Conservation (phyloP, 2,888 invertebrate species). For the Acleris holmiana region DNA sequence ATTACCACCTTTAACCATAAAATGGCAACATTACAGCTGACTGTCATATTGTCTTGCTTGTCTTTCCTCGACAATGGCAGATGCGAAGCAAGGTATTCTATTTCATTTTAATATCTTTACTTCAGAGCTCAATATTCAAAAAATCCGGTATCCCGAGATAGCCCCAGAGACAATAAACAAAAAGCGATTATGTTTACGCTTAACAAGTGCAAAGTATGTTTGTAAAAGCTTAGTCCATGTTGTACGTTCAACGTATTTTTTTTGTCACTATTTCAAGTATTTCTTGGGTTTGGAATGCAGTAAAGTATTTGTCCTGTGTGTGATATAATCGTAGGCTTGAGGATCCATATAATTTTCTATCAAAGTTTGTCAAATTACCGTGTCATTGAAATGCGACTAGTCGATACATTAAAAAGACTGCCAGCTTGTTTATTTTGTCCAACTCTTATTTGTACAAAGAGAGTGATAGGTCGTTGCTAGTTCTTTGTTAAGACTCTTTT, state of each 20-base stretch:
- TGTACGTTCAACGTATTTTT: conserved; percentile 64
- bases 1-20: no score
- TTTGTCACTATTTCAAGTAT: conserved; percentile 42
- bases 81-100: conserved; percentile 79
- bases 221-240: conserved; percentile 46
- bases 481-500: not conserved
- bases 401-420: conserved; percentile 15
- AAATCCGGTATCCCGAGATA: not conserved
- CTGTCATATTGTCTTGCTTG: conserved; percentile 22
- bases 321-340: not conserved
- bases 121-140: not conserved
- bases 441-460: conserved; percentile 1
- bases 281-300: conserved; percentile 3
- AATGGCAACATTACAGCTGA: conserved; percentile 27
- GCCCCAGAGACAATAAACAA: not conserved
- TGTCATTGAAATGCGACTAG: conserved; percentile 8
- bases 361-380: conserved; percentile 13
- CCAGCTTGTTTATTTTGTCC: conserved; percentile 23
- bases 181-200: not conserved
- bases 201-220: conserved; percentile 3
- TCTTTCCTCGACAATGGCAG: conserved; percentile 72
- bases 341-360: not conserved
- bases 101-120: conserved; percentile 42
- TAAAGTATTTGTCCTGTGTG: not conserved
- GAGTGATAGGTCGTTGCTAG: not conserved